Evolutionary conservation across 2,113 vertebrate genomes (phyloP).

Genomic region (Peucedramus taeniatus): DNA sequence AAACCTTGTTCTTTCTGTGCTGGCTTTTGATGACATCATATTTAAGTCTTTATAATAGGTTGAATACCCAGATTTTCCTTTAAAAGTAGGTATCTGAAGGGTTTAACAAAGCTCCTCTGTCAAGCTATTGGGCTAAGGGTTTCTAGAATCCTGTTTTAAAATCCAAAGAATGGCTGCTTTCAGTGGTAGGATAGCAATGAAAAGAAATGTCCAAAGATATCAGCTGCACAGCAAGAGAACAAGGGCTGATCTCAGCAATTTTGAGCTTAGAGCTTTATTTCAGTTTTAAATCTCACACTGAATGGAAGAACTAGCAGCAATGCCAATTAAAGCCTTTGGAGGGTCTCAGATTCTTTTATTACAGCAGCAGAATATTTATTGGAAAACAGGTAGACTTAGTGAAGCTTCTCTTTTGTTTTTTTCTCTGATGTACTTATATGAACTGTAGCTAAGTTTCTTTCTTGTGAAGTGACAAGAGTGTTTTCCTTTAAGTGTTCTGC

Average conservation of each 20-base stretch:
- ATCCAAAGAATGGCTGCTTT: conserved; percentile 54
- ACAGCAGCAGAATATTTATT: not conserved
- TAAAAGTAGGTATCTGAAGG: conserved; percentile 27
- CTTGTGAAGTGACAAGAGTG: not conserved
- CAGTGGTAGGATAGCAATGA: conserved; percentile 36
- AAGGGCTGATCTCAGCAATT: conserved; percentile 18
- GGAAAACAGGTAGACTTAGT: not conserved
- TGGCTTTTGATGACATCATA: conserved; percentile 31
- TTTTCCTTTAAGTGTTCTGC: not conserved
- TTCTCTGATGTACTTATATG: not conserved
- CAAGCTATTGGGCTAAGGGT: not conserved
- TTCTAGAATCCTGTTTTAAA: conserved; percentile 21
- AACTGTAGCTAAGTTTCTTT: not conserved
- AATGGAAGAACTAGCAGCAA: not conserved
- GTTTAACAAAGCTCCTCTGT: conserved; percentile 58
- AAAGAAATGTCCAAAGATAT: conserved; percentile 34
- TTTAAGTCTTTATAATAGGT: conserved; percentile 18
- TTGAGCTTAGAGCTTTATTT: conserved; percentile 4
- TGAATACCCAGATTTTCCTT: conserved; percentile 23
- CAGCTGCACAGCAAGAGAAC: conserved; percentile 46
- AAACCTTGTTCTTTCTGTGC: not conserved
- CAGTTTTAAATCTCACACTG: not conserved
- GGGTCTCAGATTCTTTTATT: not conserved
- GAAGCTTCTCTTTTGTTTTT: not conserved
- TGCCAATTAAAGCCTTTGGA: not conserved